Evolutionary conservation across 2,797 vertebrate species (phyloP), one percentile per base, ranked within the genome.

Genomic region (Podarcis siculus): DNA sequence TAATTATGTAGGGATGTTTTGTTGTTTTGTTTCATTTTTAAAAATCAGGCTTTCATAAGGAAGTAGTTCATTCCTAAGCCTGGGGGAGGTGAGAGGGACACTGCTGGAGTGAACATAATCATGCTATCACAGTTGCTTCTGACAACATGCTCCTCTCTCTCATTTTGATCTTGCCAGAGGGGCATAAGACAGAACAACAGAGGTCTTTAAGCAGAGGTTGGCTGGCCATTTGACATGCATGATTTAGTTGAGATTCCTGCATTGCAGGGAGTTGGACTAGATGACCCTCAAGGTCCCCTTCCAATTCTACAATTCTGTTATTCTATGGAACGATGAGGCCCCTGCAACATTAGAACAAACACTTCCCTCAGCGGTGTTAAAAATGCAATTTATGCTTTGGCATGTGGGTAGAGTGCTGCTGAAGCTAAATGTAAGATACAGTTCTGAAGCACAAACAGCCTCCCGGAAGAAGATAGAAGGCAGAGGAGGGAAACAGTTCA

Each of bases 61-160:
- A 67, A 90, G 87, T 81, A 86, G 89, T 92, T 89, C 90, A 45
- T 45, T 78, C 21, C 75, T 58, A 79, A 58, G 27, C 17, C 13
- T 25, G 21, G 32, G 19, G 10, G 10, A 25, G 4, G 15, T 30
- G 23, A 32, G 49, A 25, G 10, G 45, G 85, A 7, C 61, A 49
- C 49, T 49, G 12, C n/a, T 78, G 7, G 42, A 30, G 35, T 49
- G 42, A 49, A 69, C 55, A 37, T 58, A 55, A 45, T 35, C 45
- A 55, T 13, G 5, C 58, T 77, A 35, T 45, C 30, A 55, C 13
- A 23, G 12, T n/a, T 82, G 76, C 58, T 77, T 77, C 95, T 95
- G 95, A 92, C 82, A 79, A 92, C 82, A 79, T 93, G 77, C 89
- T 95, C 92, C 93, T 93, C 93, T 95, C 91, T 94, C 89, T 92